Conservation (phyloP, 2,888 invertebrate species). For the Callimorpha dominula region DNA sequence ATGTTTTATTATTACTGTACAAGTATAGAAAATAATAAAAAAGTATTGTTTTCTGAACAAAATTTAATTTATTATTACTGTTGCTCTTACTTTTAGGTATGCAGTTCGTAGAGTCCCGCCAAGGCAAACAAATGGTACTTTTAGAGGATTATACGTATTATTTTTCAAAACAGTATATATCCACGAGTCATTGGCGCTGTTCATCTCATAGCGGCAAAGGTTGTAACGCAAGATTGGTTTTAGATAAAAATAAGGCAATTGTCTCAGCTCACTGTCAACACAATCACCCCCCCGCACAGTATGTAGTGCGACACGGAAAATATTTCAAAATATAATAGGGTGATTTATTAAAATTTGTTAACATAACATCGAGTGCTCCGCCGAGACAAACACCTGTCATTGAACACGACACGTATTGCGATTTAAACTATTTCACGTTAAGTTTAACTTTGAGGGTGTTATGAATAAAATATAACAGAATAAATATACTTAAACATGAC, state of each 20-base stretch:
- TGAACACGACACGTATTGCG: no score
- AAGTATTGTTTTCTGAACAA: not conserved
- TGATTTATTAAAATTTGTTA: no score
- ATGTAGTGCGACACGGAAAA: conserved; percentile 18
- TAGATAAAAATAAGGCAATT: conserved; percentile 5
- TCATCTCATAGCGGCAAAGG: conserved; percentile 38
- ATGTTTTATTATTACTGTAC: no score
- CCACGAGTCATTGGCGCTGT: conserved; percentile 33
- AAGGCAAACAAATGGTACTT: conserved; percentile 40
- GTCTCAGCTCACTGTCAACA: conserved; percentile 18
- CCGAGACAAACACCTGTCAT: no score
- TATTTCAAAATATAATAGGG: conserved; percentile 20
- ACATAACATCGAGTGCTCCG: no score
- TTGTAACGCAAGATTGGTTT: conserved; percentile 35
- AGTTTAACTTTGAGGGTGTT: no score
- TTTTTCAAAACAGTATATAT: conserved; percentile 13
- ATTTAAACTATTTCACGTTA: no score
- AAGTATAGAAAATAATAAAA: not conserved
- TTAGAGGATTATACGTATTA: conserved; percentile 39
- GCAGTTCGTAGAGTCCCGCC: conserved; percentile 23
- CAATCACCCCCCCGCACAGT: conserved; percentile 26
- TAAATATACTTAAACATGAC: no score
- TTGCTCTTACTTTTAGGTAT: conserved; percentile 16
- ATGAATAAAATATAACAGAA: no score
- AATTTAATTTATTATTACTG: not conserved